phyloP scores from a whole-genome alignment of 2,797 vertebrate genomes.

The Babyrousa celebensis region DNA sequence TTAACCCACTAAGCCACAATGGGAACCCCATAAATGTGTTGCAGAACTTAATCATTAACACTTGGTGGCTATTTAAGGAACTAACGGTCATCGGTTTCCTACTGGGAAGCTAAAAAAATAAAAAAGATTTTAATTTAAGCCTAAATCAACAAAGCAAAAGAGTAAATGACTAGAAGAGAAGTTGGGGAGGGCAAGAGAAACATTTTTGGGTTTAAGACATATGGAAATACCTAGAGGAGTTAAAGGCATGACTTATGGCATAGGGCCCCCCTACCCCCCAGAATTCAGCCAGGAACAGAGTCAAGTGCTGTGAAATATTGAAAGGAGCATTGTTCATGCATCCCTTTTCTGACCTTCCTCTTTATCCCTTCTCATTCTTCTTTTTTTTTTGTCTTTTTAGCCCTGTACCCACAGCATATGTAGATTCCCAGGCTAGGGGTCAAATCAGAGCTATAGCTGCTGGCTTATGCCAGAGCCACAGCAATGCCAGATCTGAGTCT shows the following conservation, averaged over 20 bases:
- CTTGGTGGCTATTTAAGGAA: constrained; percentile 21
- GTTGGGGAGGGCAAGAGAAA: not conserved
- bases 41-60: constrained; percentile 55
- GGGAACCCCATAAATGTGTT: not conserved
- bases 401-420: no score
- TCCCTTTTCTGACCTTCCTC: not conserved
- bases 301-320: not conserved
- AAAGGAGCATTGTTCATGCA: not conserved
- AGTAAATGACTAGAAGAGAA: not conserved
- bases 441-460: no score
- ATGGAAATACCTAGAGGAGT: not conserved
- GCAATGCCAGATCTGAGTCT: no score
- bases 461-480: no score
- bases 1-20: no score
- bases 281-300: not conserved
- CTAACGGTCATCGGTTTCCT: not conserved
- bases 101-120: constrained; percentile 33
- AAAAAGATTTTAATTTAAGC: not conserved
- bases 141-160: constrained; percentile 39
- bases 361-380: not conserved
- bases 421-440: no score
- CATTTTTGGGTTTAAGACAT: not conserved
- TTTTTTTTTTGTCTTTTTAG: no score
- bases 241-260: not conserved
- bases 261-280: not conserved